Base-by-base conservation (phyloP, 2,888 invertebrate species). In the Hirudinaria manillensis region DNA sequence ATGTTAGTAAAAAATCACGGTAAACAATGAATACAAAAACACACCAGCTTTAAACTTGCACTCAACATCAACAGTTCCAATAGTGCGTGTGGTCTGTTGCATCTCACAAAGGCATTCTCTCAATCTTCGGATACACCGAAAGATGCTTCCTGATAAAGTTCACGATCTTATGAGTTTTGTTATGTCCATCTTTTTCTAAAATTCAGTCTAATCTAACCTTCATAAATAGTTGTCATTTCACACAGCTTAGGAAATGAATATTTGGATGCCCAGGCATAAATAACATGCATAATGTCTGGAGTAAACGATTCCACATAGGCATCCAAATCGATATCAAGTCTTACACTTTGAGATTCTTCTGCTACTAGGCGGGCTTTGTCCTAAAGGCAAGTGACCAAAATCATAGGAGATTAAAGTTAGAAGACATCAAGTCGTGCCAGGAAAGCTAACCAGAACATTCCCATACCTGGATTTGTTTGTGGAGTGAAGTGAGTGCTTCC, bases 71-170 rank as follows among this genome's bases (percentile, higher is more conserved):
- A 92, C 91, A 85, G 96, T 97, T 24, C 97, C 98, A 80, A 98
- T 97, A 80, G 93, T 94, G 87, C 95, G 97, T 2, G 96, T 91
- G 2, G 97, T 97, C 86, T 94, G 94, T 80, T 92, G 92, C 88
- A 99, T 90, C 86, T 99, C 97, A 70, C 99, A 88, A 13, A 99
- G 86, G n/a, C 98, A 89, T 86, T 99, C 99, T 85, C 99, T 99
- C 76, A 99, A 86, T 16, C 98, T 89, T 68, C 98, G 89, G 92
- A 99, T 95, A 82, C 93, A 93, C 24, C 99, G 87, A 81, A 93
- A 92, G 66, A 93, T 91, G 75, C 91, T 91, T 45, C 92, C 90
- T 90, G 81, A 19, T 82, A 82, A 61, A 24, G 27, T 16, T 29
- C 19, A 38, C 32, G n/a, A 68, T 13, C n/a, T 6, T 73, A 70